A percentile compares a stretch with the other conserved stretches of the same genome.
phyloP scores from a whole-genome alignment of 2,888 invertebrate species.

The Phyto melanocephala region DNA sequence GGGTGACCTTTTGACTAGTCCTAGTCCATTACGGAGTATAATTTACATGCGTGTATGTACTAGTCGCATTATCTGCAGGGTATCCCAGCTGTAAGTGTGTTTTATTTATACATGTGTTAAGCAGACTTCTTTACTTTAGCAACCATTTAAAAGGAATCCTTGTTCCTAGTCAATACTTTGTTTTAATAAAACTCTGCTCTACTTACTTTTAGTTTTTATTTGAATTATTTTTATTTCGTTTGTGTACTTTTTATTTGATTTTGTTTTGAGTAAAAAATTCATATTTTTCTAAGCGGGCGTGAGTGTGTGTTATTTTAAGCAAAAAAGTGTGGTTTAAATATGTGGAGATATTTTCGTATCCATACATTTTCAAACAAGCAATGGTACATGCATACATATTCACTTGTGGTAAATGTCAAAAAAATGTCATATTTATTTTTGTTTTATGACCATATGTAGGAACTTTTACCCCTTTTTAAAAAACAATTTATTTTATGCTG shows the following conservation, averaged over 20 bases:
- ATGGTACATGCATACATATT: no score
- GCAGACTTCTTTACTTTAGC: slow-evolving; percentile 37
- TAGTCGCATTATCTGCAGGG: no score
- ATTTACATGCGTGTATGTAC: no score
- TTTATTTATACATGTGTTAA: slow-evolving; percentile 35
- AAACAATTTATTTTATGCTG: slow-evolving; percentile 31
- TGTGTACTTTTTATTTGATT: slow-evolving; percentile 22
- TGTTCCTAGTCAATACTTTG: slow-evolving; percentile 5
- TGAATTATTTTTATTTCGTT: not conserved
- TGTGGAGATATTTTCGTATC: slow-evolving; percentile 10
- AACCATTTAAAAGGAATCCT: slow-evolving; percentile 36
- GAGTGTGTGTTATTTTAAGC: slow-evolving; percentile 7
- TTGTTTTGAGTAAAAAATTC: slow-evolving; percentile 30
- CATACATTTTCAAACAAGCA: slow-evolving; percentile 1
- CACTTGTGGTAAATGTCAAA: slow-evolving; percentile 64
- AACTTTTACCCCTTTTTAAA: slow-evolving; percentile 52
- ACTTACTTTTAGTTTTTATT: slow-evolving; percentile 20
- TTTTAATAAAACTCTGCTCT: slow-evolving; percentile 27
- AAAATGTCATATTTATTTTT: slow-evolving; percentile 51
- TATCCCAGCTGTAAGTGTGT: not conserved
- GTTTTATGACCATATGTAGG: slow-evolving; percentile 43
- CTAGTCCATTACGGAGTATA: no score
- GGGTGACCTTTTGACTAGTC: no score
- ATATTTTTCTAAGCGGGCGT: slow-evolving; percentile 8
- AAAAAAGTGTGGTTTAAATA: slow-evolving; percentile 22